Evolutionary conservation across 2,797 vertebrate genomes (phyloP), one percentile per base, ranked within the genome.

Genomic region (Sparidentex hasta): DNA sequence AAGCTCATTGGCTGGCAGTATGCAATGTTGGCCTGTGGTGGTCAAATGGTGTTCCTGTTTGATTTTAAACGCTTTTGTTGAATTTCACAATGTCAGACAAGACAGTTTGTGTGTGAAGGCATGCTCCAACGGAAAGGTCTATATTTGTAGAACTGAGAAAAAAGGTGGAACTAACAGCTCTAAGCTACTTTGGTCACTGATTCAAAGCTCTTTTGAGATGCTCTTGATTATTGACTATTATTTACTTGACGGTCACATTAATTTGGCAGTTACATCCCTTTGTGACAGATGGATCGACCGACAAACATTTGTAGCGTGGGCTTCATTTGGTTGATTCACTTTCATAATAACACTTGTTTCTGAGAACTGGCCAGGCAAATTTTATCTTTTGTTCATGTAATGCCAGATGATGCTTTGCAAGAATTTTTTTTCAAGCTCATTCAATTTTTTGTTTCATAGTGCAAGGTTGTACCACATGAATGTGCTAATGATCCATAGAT

Each of bases 251-350:
- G 63, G 29, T 71, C 16, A 59, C 56, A 82, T 65, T 50, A 21
- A 16, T 65, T 59, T 86, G 58, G 74, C 73, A 47, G 47, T 27
- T 20, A 52, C 43, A 50, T 7, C 50, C 21, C 46, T 61, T 56
- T 50, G 46, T 65, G 65, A 55, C 57, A 78, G 77, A 78, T 82
- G 77, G 72, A 78, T 56, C 16, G 25, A 23, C 29, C 16, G 67
- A 76, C 46, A 64, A 74, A 79, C 67, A 78, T 55, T 78, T 80
- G 67, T 12, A 76, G 68, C 16, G 18, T 76, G 38, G 71, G 75
- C 70, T 69, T 73, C 29, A 59, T 86, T 58, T 44, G 18, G 59
- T 66, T 52, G 56, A 7, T 71, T 74, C n/a, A 17, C 57, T 64
- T 65, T 68, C 23, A 81, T 83, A 62, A 64, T 25, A 50, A 17